Percentiles rank a stretch among this genome's conserved stretches.
Conservation (phyloP, 2,888 invertebrate genomes). For the Trileptium ribeirensis region DNA sequence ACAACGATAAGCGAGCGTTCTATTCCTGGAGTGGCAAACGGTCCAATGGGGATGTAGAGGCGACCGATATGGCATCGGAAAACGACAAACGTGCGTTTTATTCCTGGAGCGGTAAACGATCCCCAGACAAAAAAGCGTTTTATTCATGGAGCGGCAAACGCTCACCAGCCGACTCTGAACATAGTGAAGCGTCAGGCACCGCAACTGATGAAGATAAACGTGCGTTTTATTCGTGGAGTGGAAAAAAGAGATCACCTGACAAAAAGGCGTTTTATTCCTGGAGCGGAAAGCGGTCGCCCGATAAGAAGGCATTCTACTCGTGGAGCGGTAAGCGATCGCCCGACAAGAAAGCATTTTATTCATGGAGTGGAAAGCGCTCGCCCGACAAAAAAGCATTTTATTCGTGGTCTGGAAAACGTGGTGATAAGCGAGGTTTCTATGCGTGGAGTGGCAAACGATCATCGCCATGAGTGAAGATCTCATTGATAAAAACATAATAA, state of each 20-base stretch:
- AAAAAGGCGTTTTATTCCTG: neutral
- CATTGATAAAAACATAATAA: no score
- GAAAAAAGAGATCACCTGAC: neutral
- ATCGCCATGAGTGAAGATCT: neutral
- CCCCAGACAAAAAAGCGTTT: neutral
- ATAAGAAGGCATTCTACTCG: neutral
- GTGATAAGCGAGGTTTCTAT: conserved; percentile 7
- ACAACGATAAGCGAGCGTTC: neutral
- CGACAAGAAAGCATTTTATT: conserved; percentile 13
- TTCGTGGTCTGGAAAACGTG: conserved; percentile 19
- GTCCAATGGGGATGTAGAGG: neutral
- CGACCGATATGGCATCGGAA: neutral
- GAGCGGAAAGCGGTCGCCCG: neutral
- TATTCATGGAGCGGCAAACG: neutral
- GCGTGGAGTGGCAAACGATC: neutral
- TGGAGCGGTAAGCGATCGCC: conserved; percentile 1
- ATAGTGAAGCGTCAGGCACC: no score
- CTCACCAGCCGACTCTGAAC: no score
- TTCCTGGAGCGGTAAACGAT: neutral
- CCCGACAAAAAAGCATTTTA: conserved; percentile 19
- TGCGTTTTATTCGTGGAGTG: neutral
- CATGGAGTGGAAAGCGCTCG: conserved; percentile 1
- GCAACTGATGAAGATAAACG: neutral
- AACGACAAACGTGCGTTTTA: conserved; percentile 3
- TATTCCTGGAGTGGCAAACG: neutral